Percentiles rank a stretch among this genome's conserved stretches.
Evolutionary conservation across 2,113 vertebrate genomes (phyloP).

Genomic region (Sigmodon hispidus): DNA sequence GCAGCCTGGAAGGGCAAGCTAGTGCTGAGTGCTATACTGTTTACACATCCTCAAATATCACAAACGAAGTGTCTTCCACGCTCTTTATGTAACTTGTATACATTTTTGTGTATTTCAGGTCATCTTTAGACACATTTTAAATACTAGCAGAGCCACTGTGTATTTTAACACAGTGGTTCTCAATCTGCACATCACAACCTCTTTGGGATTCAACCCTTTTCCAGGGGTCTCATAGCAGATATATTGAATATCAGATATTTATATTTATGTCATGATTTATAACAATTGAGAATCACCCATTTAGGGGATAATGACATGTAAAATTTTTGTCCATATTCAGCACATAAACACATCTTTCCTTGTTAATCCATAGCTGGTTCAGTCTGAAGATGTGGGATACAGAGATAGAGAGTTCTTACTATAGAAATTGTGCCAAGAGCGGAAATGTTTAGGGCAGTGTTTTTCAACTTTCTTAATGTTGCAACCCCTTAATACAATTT

Average conservation of each 20-base stretch:
- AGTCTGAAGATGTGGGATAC: too few relatives aligned
- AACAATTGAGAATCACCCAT: neutral
- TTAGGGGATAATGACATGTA: neutral
- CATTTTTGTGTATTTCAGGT: too few relatives aligned
- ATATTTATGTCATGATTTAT: neutral
- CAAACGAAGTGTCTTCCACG: neutral
- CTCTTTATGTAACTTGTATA: neutral
- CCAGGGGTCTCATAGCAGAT: neutral
- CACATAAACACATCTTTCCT: neutral
- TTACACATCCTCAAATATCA: neutral
- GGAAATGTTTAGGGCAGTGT: fast-evolving
- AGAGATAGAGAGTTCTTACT: neutral
- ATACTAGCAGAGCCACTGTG: too few relatives aligned
- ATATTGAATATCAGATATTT: neutral
- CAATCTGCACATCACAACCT: neutral
- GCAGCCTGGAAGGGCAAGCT: neutral
- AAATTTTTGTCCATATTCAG: neutral
- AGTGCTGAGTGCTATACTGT: neutral
- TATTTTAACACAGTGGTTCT: neutral
- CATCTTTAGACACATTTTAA: neutral
- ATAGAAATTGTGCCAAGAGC: fast-evolving
- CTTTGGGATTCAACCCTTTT: neutral
- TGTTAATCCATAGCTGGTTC: neutral
- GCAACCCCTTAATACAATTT: neutral
- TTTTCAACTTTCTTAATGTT: neutral